Base-by-base conservation (phyloP, 2,797 vertebrate genomes). In the Falco berigora region DNA sequence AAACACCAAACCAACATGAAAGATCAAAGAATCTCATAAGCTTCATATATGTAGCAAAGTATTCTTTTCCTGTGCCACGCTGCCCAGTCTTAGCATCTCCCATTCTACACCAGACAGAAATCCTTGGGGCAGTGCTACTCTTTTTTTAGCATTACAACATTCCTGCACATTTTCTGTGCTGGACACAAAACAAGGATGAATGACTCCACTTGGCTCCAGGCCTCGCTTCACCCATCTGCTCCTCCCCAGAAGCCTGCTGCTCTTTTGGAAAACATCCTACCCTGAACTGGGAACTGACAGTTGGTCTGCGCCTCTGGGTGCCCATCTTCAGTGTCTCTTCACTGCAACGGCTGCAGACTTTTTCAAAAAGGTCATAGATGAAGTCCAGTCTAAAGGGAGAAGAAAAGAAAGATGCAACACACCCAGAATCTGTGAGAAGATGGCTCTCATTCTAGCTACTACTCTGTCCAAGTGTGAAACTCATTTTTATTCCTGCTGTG, bases 261-360 rank as follows among this genome's bases (percentile, higher is more conserved):
- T 97, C n/a, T 86, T 68, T 81, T 91, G 95, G 93, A 94, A 93
- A 96, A 86, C 75, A 59, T 81, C 98, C 98, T 97, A 99, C 99
- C 98, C 99, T 98, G 98, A 99, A 99, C 98, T 99, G 99, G 42
- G 99, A 99, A 96, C 99, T 99, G 98, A 99, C 99, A 13, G 99
- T 99, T 32, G 99, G 99, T 94, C 99, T 99, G 94, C 99, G 98
- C 90, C 99, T 98, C 92, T 98, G 98, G 12, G 99, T 99, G 86
- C 99, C 99, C 98, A 99, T 98, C 97, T 99, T 99, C 36, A 99
- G 90, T 3, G 99, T 99, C 92, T 99, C 99, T 6, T 99, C 99
- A 81, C 97, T 98, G 50, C 85, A 98, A 79, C 98, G 98, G 96
- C 99, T 99, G n/a, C 98, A 98, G 63, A 99, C 98, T 34, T 97